phyloP scores from a whole-genome alignment of 2,888 invertebrate genomes.

The Strigamia transsilvanica region DNA sequence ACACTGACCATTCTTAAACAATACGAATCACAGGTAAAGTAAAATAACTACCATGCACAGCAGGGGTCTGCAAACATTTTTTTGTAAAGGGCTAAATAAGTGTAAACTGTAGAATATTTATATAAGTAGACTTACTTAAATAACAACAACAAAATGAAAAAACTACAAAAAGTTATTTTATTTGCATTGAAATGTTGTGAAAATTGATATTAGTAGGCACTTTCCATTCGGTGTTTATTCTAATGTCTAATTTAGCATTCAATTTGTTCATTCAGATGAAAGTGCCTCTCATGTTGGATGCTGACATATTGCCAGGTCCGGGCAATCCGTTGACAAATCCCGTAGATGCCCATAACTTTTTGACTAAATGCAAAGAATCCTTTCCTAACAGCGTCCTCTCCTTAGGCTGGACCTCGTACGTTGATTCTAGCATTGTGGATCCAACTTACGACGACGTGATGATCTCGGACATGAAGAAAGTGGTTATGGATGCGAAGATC shows the following conservation, averaged over 20 bases:
- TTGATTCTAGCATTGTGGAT: slow-evolving; percentile 55
- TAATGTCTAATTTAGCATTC: not conserved
- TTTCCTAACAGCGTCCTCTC: slow-evolving; percentile 77
- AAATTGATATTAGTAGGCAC: too few species aligned
- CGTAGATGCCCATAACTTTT: slow-evolving; percentile 73
- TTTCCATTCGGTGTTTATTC: too few species aligned
- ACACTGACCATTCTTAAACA: slow-evolving; percentile 62
- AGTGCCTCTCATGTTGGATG: slow-evolving; percentile 85
- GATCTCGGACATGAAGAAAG: slow-evolving; percentile 74
- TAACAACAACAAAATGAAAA: too few species aligned
- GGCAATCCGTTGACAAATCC: slow-evolving; percentile 70
- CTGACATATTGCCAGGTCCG: slow-evolving; percentile 84
- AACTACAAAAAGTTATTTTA: too few species aligned
- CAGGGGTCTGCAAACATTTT: too few species aligned
- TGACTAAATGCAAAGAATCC: slow-evolving; percentile 68
- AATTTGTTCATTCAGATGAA: slow-evolving; percentile 67
- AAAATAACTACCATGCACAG: not conserved
- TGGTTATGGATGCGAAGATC: slow-evolving; percentile 64
- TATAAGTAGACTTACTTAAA: too few species aligned
- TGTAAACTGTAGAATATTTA: too few species aligned
- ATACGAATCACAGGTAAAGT: slow-evolving; percentile 57
- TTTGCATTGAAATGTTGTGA: too few species aligned
- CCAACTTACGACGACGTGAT: slow-evolving; percentile 64
- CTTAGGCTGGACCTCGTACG: slow-evolving; percentile 83
- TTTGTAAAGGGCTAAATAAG: too few species aligned